These are phyloP conservation scores for Aulostomus chinensis DNA, from an alignment of 2,797 vertebrate species.

Conservation along the genomic window DNA sequence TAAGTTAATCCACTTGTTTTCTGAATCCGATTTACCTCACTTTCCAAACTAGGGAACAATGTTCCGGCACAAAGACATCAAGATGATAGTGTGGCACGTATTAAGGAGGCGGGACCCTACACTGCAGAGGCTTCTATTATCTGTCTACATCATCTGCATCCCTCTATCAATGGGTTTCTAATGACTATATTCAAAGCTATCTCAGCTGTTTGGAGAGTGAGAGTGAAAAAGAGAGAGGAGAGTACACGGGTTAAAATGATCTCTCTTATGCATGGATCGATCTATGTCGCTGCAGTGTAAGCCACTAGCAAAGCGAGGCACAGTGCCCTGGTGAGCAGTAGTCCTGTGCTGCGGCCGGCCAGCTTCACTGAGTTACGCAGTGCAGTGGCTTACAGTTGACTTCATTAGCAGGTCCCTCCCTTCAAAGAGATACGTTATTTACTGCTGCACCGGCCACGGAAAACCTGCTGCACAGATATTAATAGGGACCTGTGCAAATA, in stretches of 20 bases:
- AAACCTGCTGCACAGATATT: constrained; percentile 61
- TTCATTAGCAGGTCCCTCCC: constrained; percentile 71
- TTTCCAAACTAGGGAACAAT: constrained; percentile 76
- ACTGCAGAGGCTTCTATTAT: constrained; percentile 60
- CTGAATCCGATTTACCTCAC: constrained; percentile 80
- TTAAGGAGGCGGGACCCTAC: constrained; percentile 60
- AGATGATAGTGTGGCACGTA: constrained; percentile 64
- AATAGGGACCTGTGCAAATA: constrained; percentile 40
- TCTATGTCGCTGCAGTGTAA: constrained; percentile 54
- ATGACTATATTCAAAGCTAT: constrained; percentile 62
- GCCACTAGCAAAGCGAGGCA: constrained; percentile 41
- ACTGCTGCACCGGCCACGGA: constrained; percentile 48
- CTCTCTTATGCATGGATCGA: constrained; percentile 50
- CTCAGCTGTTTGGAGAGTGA: constrained; percentile 28
- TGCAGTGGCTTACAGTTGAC: constrained; percentile 73
- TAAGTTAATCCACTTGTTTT: constrained; percentile 84
- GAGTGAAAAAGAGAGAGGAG: constrained; percentile 47
- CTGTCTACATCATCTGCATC: constrained; percentile 67
- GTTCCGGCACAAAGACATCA: constrained; percentile 76
- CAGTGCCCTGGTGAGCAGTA: constrained; percentile 43
- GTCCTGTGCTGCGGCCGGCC: constrained; percentile 46
- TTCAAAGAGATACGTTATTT: constrained; percentile 56
- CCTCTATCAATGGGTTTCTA: constrained; percentile 59
- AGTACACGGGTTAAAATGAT: constrained; percentile 49
- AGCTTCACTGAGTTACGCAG: constrained; percentile 64